Evolutionary conservation across 1,140 invertebrate genomes (phyloP), one percentile per base, ranked within the genome.

Genomic region (Delia radicum): DNA sequence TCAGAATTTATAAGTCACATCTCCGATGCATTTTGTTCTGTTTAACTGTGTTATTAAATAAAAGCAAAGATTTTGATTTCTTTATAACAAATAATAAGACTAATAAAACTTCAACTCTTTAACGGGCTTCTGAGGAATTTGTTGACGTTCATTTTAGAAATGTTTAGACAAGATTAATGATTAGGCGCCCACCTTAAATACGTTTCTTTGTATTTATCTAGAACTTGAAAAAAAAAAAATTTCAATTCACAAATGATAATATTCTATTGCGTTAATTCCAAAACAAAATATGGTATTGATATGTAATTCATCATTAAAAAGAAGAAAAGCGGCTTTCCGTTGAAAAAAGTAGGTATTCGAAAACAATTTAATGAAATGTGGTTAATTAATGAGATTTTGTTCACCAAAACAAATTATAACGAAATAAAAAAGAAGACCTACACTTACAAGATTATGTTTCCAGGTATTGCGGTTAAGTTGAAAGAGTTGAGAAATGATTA

Each of bases 111-210:
- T n/a, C n/a, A n/a, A n/a, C n/a, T n/a, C n/a, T n/a, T n/a, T n/a
- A n/a, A 42, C 12, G 8, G 18, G 18, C 48, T 55, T 21, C 48
- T 55, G 48, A 55, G 63, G 29, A 18, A 31, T 65, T 29, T 65
- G 63, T 29, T 28, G 29, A 65, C 27, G 26, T 65, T 29, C 63
- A 28, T 28, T 65, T 31, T 3, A n/a, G n/a, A 37, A 78, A 79
- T 82, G 78, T 83, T 83, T 83, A 77, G 76, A 79, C 80, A 81
- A 83, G 81, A 82, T 82, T 83, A 82, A 83, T 83, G 76, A 78
- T 78, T 78, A 77, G 81, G 81, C 81, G 81, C 81, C 82, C 80
- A 81, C 81, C 80, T 79, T 2, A n/a, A 65, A 65, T 28, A 28
- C 63, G 8, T 27, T 65, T 65, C 29, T n/a, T 27, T 65, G 2